Conservation (phyloP, 2,888 invertebrate species). For the Sympetrum striolatum region DNA sequence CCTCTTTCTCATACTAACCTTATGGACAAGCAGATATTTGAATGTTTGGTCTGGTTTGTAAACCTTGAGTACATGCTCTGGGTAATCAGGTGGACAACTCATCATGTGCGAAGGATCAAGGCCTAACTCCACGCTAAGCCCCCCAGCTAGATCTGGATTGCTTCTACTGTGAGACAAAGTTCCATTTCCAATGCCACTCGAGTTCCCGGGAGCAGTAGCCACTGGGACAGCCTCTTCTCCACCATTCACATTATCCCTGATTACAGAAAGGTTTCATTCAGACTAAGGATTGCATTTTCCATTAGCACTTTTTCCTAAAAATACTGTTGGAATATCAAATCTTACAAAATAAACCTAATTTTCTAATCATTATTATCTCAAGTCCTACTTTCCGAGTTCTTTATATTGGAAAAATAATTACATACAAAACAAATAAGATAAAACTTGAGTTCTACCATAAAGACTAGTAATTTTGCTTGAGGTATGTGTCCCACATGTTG, state of each 20-base stretch:
- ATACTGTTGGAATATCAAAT: no score
- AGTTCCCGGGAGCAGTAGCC: slow-evolving; percentile 58
- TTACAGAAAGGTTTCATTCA: slow-evolving; percentile 51
- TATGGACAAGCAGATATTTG: slow-evolving; percentile 95
- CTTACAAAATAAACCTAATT: no score
- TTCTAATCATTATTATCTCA: no score
- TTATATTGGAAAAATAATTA: no score
- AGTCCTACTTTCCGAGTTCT: no score
- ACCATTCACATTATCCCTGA: slow-evolving; percentile 68
- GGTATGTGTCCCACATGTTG: no score
- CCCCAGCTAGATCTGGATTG: slow-evolving; percentile 77
- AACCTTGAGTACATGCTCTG: slow-evolving; percentile 94
- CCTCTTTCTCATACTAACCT: slow-evolving; percentile 62
- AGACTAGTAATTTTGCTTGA: no score
- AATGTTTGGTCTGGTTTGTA: slow-evolving; percentile 97
- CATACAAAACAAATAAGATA: no score
- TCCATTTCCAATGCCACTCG: slow-evolving; percentile 64
- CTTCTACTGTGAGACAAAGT: slow-evolving; percentile 86
- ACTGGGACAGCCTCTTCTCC: slow-evolving; percentile 65
- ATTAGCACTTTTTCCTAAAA: background rate
- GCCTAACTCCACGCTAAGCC: slow-evolving; percentile 63
- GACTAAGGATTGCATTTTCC: no score
- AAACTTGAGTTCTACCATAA: no score
- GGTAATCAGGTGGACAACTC: slow-evolving; percentile 71
- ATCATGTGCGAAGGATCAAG: background rate